A percentile compares a stretch with the other conserved stretches of the same genome.
Conservation (phyloP, 2,797 vertebrate species). For the Gymnodraco acuticeps region DNA sequence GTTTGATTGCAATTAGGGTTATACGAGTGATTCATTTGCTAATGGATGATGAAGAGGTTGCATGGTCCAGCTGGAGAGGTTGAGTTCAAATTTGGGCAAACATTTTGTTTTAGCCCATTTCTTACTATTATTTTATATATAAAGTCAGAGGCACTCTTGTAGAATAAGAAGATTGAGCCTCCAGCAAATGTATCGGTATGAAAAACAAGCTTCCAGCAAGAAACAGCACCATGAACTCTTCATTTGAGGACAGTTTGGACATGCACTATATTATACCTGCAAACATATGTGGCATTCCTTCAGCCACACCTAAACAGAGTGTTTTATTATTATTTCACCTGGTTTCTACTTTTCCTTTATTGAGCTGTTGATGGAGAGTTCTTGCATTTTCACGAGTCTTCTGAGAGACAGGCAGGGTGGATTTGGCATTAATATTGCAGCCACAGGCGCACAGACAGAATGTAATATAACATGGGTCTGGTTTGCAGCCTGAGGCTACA, state of each 20-base stretch:
- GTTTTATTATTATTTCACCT: not conserved
- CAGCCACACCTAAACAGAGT: not conserved
- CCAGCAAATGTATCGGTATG: constrained; percentile 17
- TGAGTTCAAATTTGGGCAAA: constrained; percentile 54
- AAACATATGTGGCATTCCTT: not conserved
- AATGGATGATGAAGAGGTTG: constrained; percentile 50
- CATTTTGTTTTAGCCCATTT: not conserved
- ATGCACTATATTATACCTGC: not conserved
- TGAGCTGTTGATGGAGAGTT: constrained; percentile 11
- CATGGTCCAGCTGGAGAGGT: constrained; percentile 39
- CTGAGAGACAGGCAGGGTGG: constrained; percentile 12
- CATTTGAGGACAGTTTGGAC: constrained; percentile 2
- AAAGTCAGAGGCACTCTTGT: not conserved
- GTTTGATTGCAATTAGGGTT: constrained; percentile 74
- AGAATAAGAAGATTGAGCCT: not conserved
- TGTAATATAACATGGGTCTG: constrained; percentile 60
- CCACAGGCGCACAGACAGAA: constrained; percentile 49
- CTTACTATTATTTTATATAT: not conserved
- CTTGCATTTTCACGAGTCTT: constrained; percentile 25
- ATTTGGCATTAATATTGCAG: constrained; percentile 58
- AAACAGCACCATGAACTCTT: not conserved
- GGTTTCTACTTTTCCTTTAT: constrained; percentile 6
- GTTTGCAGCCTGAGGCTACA: constrained; percentile 41
- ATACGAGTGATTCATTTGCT: constrained; percentile 64
- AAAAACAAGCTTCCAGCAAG: constrained; percentile 5